Percentiles rank a stretch among this genome's conserved stretches.
These are phyloP conservation scores for Corella eumyota DNA, from an alignment of 23 tunicate species.

Conservation along the genomic window DNA sequence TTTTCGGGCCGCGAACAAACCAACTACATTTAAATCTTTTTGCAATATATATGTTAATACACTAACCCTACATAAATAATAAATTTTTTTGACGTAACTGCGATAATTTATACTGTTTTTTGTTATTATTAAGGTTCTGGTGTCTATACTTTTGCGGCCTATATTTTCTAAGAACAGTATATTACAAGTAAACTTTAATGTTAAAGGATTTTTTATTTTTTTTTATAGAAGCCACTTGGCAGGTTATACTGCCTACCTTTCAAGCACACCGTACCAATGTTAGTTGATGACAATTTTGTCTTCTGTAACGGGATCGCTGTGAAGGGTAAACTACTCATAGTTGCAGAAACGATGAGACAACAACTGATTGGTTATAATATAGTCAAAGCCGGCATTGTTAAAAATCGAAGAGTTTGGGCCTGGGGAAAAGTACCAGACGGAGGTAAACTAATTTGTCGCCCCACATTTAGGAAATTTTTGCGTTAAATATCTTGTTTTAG, in stretches of 20 bases:
- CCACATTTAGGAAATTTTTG: no score
- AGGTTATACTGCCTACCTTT: constrained; percentile 43
- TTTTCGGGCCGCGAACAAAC: background rate
- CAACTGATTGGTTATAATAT: constrained; percentile 59
- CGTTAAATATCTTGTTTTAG: background rate
- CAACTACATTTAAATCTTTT: background rate
- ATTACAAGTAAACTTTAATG: no score
- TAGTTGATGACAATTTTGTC: constrained; percentile 33
- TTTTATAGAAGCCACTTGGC: constrained; percentile 42
- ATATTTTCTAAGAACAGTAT: no score
- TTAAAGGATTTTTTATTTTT: background rate
- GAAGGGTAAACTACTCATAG: constrained; percentile 38
- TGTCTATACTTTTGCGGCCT: no score
- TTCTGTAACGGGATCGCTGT: constrained; percentile 81
- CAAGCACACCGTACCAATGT: constrained; percentile 25
- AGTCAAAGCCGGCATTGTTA: constrained; percentile 24
- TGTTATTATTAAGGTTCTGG: no score
- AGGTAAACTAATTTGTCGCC: background rate
- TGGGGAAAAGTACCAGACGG: constrained; percentile 13
- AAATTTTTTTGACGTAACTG: background rate
- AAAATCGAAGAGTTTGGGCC: constrained; percentile 63
- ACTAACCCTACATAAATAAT: background rate
- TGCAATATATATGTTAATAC: background rate
- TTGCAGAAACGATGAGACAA: constrained; percentile 59
- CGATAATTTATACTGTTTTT: no score